phyloP scores from a whole-genome alignment of 2,113 vertebrate species.

The Willisornis vidua region DNA sequence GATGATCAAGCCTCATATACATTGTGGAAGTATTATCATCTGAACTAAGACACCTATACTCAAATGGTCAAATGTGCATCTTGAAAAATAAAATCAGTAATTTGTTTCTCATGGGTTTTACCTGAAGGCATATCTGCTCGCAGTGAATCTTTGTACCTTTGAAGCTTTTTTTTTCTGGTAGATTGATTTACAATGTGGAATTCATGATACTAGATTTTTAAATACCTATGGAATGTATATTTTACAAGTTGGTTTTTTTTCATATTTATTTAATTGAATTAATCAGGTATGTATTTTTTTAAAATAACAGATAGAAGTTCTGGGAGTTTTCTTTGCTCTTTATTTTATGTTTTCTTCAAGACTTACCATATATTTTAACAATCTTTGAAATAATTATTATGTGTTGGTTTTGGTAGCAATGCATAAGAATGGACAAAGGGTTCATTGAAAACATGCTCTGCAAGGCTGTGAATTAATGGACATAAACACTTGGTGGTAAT shows the following conservation, averaged over 20 bases:
- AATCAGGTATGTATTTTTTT: neutral
- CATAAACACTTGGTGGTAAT: slow-evolving; percentile 60
- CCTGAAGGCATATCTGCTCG: neutral
- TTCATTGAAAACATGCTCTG: neutral
- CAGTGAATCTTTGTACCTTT: neutral
- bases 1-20: neutral
- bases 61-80: neutral
- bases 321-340: neutral
- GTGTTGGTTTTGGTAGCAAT: neutral
- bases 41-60: neutral
- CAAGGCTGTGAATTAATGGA: neutral
- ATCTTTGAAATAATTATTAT: neutral
- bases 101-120: neutral
- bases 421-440: neutral
- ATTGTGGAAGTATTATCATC: neutral
- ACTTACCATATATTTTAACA: neutral
- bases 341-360: neutral
- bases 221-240: neutral
- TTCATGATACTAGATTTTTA: neutral
- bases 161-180: neutral
- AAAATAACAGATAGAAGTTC: neutral
- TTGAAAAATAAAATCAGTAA: neutral
- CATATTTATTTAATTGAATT: neutral
- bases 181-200: neutral
- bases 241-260: neutral